Evolutionary conservation across 2,888 invertebrate genomes (phyloP), one percentile per base, ranked within the genome.

Genomic region (Automeris io): DNA sequence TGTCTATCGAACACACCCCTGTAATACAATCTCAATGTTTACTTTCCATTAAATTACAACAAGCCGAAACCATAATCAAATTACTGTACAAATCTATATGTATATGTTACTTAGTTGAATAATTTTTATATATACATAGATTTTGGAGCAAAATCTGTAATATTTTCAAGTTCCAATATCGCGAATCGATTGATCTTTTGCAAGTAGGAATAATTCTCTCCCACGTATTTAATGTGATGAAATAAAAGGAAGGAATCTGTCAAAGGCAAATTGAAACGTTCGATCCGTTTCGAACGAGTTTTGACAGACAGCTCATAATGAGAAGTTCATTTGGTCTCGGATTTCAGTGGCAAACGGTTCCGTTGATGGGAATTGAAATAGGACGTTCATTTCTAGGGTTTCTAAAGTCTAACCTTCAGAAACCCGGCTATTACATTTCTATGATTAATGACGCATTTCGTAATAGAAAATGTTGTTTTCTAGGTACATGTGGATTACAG

Each of bases 1-100:
- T 96, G 95, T 8, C 95, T 91, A 74, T 96, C 95, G 69, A 95
- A 95, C 57, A 93, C 91, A 41, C 93, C 93, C 66, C 95, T 95
- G 88, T 32, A 80, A 86, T 58, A 57, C 51, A 43, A 55, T 18
- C 33, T 43, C 40, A 33, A 43, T 50, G 37, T 50, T 52, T 35
- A 44, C 32, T 39, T 34, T 4, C 19, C 37, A 42, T 32, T 35
- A 26, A 33, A 35, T 12, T 35, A 31, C 31, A 25, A 40, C 26
- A 34, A 16, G 11, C 6, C 11, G 7, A 24, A 32, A 31, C 4
- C 19, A 8, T 36, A 29, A 21, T 5, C n/a, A n/a, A n/a, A n/a
- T n/a, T n/a, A n/a, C n/a, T n/a, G n/a, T n/a, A n/a, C n/a, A n/a
- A n/a, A n/a, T n/a, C n/a, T n/a, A n/a, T n/a, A n/a, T n/a, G n/a